Evolutionary conservation across 2,888 invertebrate species (phyloP).

Genomic region (Tenthredo amoena): DNA sequence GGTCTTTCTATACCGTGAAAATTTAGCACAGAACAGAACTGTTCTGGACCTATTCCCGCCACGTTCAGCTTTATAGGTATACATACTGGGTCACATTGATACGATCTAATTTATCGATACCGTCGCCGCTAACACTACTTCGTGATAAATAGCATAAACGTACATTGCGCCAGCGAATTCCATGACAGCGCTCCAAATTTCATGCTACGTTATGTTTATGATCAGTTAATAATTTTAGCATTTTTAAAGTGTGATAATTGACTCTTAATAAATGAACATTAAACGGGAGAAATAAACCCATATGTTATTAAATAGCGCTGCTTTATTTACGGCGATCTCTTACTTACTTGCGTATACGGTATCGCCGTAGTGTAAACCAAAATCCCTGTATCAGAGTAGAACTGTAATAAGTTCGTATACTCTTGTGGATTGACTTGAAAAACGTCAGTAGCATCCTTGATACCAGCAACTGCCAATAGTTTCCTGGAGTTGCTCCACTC

Average conservation of each 20-base stretch:
- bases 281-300: not conserved
- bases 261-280: not conserved
- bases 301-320: not conserved
- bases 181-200: not conserved
- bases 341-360: slow-evolving; percentile 86
- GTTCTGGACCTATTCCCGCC: not conserved
- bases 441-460: slow-evolving; percentile 77
- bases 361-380: slow-evolving; percentile 90
- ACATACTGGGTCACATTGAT: not conserved
- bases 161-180: not conserved
- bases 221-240: not conserved
- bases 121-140: not conserved
- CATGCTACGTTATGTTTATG: not conserved
- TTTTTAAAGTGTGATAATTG: not conserved
- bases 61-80: not conserved
- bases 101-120: slow-evolving; percentile 25
- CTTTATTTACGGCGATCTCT: not conserved
- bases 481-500: slow-evolving; percentile 99
- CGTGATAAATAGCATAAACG: not conserved
- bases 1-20: not conserved
- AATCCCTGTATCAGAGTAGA: slow-evolving; percentile 92
- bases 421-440: slow-evolving; percentile 79
- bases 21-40: not conserved
- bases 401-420: slow-evolving; percentile 91
- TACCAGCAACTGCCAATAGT: slow-evolving; percentile 94